Evolutionary conservation across 2,113 vertebrate genomes (phyloP), one percentile per base, ranked within the genome.

Genomic region (Oncorhynchus masou): DNA sequence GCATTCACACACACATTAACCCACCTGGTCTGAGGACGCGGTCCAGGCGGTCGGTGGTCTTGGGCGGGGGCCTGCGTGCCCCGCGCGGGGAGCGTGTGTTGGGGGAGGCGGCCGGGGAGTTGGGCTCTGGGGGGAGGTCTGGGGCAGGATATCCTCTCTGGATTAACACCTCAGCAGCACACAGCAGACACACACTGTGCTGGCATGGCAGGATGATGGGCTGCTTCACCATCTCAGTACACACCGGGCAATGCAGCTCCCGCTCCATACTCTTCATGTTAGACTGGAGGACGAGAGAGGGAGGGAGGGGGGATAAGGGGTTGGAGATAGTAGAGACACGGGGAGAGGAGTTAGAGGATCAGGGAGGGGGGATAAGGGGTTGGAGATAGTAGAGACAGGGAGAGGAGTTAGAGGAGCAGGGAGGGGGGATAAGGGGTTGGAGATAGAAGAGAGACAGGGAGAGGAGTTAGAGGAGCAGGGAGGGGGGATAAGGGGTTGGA

Each of bases 191-290:
- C 62, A 98, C 96, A 0, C 95, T 98, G 93, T 99, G 97, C 75
- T 93, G 81, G 71, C 97, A 99, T 0, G 97, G 97, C 89, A 99
- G 91, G 0, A 96, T 94, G 79, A 99, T 82, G 0, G 97, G 97
- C 92, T 99, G 97, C 90, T 96, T 98, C 89, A 96, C 96, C 94
- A 97, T 97, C 84, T 97, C 97, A 59, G 97, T 96, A 85, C 97
- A 99, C 89, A 97, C 94, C 0, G 96, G 97, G 75, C 97, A 99
- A 34, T 94, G 93, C 82, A 99, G 93, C 85, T 99, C 97, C 68
- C 94, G 92, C 83, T 97, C 97, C 95, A 99, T 97, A 74, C 95
- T 98, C 94, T 97, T 98, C 96, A 99, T 98, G 89, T 95, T 96
- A n/a, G 95, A 96, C 97, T 98, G 89, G 75, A 19, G 45, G 39